Percentiles rank a stretch among this genome's conserved stretches.
Evolutionary conservation across 2,888 invertebrate genomes (phyloP).

Genomic region (Euproctis similis): DNA sequence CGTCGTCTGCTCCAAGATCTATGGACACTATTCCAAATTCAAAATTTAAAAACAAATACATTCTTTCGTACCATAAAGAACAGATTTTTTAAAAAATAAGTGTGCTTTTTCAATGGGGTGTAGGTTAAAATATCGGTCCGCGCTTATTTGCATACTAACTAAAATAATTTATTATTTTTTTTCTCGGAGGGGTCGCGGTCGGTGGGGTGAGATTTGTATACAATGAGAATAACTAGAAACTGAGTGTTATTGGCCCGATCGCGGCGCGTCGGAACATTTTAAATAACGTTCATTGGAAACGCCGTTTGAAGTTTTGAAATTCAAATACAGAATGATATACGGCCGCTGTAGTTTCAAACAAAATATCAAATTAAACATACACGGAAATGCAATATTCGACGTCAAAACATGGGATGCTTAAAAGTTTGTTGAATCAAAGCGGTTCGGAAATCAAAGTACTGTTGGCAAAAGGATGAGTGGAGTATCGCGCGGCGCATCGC

Average conservation of each 20-base stretch:
- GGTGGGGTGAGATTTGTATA: slow-evolving; percentile 55
- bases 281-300: slow-evolving; percentile 43
- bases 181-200: slow-evolving; percentile 65
- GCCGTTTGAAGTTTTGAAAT: slow-evolving; percentile 38
- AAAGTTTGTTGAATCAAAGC: slow-evolving; percentile 73
- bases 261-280: slow-evolving; percentile 42
- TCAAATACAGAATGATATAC: slow-evolving; percentile 36
- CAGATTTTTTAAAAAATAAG: slow-evolving; percentile 55
- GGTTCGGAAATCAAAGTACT: slow-evolving; percentile 65
- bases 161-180: slow-evolving; percentile 77
- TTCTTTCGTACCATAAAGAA: slow-evolving; percentile 58
- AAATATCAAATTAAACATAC: slow-evolving; percentile 61
- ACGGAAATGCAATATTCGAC: slow-evolving; percentile 66
- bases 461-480: slow-evolving; percentile 59
- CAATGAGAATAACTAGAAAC: slow-evolving; percentile 68
- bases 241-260: slow-evolving; percentile 70
- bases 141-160: slow-evolving; percentile 75
- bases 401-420: slow-evolving; percentile 62
- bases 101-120: slow-evolving; percentile 63
- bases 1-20: slow-evolving; percentile 9
- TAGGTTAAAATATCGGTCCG: slow-evolving; percentile 69
- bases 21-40: slow-evolving; percentile 22
- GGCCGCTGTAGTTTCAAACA: slow-evolving; percentile 45
- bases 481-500: slow-evolving; percentile 45
- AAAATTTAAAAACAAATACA: slow-evolving; percentile 25